phyloP scores from a whole-genome alignment of 1,140 invertebrate species.

The Wiebesia pumilae region DNA sequence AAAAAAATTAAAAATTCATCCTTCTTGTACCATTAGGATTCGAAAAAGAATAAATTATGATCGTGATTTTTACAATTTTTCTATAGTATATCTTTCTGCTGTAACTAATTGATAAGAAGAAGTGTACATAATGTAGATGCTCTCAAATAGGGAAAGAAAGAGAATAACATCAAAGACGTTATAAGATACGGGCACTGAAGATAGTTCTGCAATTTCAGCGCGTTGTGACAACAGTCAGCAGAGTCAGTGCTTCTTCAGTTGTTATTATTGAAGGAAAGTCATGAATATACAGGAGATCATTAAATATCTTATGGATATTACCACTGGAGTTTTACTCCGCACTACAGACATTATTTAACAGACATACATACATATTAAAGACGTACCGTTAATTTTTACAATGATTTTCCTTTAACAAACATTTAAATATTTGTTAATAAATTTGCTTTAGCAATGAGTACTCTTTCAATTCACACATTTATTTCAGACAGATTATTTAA shows the following conservation, averaged over 20 bases:
- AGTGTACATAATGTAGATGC: neutral
- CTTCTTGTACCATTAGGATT: neutral
- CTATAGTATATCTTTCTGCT: neutral
- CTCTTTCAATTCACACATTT: too few species aligned
- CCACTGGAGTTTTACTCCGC: constrained; percentile 28
- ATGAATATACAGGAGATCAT: constrained; percentile 66
- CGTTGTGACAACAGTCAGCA: neutral
- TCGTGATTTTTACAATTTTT: neutral
- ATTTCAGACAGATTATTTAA: too few species aligned
- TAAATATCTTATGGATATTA: constrained; percentile 62
- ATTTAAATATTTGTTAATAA: neutral
- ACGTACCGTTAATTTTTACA: constrained; percentile 41
- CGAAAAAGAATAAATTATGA: neutral
- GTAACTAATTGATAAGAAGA: neutral
- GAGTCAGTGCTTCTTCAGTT: constrained; percentile 49
- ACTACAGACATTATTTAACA: too few species aligned
- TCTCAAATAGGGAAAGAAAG: neutral
- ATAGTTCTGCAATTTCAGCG: constrained; percentile 27
- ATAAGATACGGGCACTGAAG: constrained; percentile 30
- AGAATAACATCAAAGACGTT: neutral
- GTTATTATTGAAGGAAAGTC: constrained; percentile 59
- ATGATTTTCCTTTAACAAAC: neutral
- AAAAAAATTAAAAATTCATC: neutral
- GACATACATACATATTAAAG: too few species aligned
- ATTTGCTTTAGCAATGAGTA: neutral